Percentiles rank a stretch among this genome's conserved stretches.
Evolutionary conservation across 2,888 invertebrate genomes (phyloP).

Genomic region (Erebia palarica): DNA sequence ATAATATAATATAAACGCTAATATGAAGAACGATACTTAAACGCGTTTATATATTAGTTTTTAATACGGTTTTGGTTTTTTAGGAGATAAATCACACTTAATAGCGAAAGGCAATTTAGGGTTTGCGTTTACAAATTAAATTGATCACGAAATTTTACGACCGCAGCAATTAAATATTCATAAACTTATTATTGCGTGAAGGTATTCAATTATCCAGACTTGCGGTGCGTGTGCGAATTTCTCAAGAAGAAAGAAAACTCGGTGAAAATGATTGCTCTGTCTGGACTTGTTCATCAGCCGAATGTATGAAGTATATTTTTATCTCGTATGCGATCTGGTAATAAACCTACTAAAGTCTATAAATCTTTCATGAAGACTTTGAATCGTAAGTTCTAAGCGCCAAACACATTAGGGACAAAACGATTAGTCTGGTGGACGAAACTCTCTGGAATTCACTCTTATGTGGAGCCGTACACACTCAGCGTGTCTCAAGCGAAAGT

Average conservation of each 20-base stretch:
- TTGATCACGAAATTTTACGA: conserved; percentile 38
- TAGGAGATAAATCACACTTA: conserved; percentile 8
- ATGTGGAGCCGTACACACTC: too few species aligned
- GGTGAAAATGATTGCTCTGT: conserved; percentile 77
- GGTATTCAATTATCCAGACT: conserved; percentile 68
- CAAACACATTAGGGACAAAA: too few species aligned
- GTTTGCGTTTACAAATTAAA: conserved; percentile 32
- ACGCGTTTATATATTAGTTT: not conserved
- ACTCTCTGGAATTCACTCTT: too few species aligned
- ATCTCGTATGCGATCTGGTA: conserved; percentile 19
- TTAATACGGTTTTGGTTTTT: not conserved
- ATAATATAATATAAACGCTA: too few species aligned
- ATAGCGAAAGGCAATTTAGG: conserved; percentile 22
- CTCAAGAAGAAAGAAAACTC: conserved; percentile 72
- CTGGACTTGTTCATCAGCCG: too few species aligned
- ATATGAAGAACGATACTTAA: not conserved
- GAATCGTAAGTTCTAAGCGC: too few species aligned
- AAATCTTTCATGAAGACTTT: not conserved
- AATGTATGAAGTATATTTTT: conserved; percentile 27
- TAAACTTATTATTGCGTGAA: conserved; percentile 70
- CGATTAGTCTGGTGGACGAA: too few species aligned
- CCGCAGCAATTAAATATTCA: conserved; percentile 59
- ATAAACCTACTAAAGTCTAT: not conserved
- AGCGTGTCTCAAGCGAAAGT: too few species aligned
- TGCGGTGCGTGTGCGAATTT: conserved; percentile 70